Evolutionary conservation across 1,140 invertebrate genomes (phyloP), one percentile per base, ranked within the genome.

Genomic region (Drosophila bifasciata): DNA sequence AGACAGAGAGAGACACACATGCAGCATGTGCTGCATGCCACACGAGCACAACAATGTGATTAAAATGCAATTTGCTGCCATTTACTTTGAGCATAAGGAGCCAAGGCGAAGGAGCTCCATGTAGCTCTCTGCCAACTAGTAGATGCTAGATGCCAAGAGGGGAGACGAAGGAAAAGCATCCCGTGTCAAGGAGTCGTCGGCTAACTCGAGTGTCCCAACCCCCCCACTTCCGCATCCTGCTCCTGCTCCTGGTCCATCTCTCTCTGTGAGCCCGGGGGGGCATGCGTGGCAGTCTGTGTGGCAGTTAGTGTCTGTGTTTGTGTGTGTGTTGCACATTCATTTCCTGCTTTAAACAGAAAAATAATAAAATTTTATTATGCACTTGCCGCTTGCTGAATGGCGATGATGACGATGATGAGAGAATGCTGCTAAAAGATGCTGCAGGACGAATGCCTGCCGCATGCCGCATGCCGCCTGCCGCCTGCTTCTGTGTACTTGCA

Each of bases 41-140:
- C 67, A 72, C 17, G 46, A 64, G 63, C 44, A 80, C 57, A 80
- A 85, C 81, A 86, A 86, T 85, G 81, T 85, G 78, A 86, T 85
- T 86, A 81, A 85, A 85, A 81, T 81, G 81, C 81, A 85, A 85
- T 85, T 85, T 85, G 81, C 81, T 62, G 81, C 52, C 81, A 86
- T 85, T 85, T 80, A 77, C 73, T 70, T 57, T 61, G 48, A 57
- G 60, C 77, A 72, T 23, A 61, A 74, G 60, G 21, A 21, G 63
- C 44, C 63, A 69, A 74, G 58, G 32, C 64, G 79, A 32, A 72
- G 50, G 59, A 69, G 53, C 68, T 25, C 15, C 21, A 23, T 23
- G n/a, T n/a, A n/a, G n/a, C n/a, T n/a, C n/a, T n/a, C 39, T 68
- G 40, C 36, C 59, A 32, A 60, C 39, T 23, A 36, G n/a, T n/a